Conservation (phyloP, 2,113 vertebrate species). For the Coracopsis vasa region DNA sequence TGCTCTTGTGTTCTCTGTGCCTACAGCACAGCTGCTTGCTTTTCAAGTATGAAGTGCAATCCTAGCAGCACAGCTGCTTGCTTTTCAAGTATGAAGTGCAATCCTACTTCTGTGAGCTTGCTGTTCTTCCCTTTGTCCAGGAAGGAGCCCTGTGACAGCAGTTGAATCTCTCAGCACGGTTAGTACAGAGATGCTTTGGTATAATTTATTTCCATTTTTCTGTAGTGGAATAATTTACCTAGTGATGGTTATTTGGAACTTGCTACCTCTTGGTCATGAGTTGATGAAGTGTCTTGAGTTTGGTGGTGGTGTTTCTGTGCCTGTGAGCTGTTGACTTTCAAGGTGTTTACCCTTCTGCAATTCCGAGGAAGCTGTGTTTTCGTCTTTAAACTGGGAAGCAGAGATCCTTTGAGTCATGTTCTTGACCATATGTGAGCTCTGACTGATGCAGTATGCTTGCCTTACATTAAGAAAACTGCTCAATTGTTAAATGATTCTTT, state of each 20-base stretch:
- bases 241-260: not conserved
- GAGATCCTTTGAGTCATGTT: not conserved
- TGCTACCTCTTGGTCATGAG: not conserved
- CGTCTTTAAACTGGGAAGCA: not conserved
- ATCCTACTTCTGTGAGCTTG: fast-evolving
- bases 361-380: not conserved
- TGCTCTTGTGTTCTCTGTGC: not conserved
- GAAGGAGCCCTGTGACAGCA: not conserved
- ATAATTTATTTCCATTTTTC: not conserved
- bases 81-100: not conserved
- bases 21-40: not conserved
- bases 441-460: not conserved
- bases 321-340: not conserved
- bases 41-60: not conserved
- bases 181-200: not conserved
- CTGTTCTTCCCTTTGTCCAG: not conserved
- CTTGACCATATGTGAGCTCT: not conserved
- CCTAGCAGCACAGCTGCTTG: not conserved
- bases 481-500: not conserved
- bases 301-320: not conserved
- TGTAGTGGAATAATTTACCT: not conserved
- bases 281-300: not conserved
- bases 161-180: not conserved
- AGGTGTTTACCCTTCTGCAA: not conserved
- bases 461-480: not conserved